These are phyloP conservation scores for Bergia puertoricense DNA, from an alignment of 92 coral and sea anemone species.

Conservation along the genomic window DNA sequence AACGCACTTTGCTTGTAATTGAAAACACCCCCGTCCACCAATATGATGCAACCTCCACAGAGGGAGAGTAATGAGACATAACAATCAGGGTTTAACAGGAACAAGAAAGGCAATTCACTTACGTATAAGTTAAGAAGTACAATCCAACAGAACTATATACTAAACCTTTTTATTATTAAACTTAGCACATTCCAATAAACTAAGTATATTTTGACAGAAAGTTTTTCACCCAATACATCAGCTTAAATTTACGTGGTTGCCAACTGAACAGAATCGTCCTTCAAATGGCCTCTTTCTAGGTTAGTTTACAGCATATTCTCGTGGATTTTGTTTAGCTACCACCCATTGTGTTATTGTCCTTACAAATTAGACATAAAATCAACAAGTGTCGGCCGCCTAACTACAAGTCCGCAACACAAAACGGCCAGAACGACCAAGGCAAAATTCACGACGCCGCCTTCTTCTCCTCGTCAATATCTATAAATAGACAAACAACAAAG, in stretches of 20 bases:
- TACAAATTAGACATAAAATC: slow-evolving; percentile 30
- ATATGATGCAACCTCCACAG: no score
- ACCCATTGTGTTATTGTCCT: slow-evolving; percentile 14
- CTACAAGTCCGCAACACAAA: background rate
- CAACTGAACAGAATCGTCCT: background rate
- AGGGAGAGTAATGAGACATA: no score
- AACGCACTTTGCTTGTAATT: no score
- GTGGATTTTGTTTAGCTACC: slow-evolving; percentile 21
- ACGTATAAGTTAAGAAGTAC: background rate
- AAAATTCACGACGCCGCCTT: slow-evolving; percentile 25
- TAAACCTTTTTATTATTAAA: slow-evolving; percentile 8
- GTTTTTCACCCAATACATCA: slow-evolving; percentile 10
- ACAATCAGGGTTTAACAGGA: no score
- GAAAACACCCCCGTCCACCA: no score
- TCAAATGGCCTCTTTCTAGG: slow-evolving; percentile 2
- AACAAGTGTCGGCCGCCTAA: slow-evolving; percentile 1
- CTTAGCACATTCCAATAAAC: background rate
- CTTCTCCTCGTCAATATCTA: slow-evolving; percentile 30
- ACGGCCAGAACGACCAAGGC: background rate
- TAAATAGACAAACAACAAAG: background rate
- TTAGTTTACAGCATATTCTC: slow-evolving; percentile 10
- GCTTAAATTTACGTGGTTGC: slow-evolving; percentile 6
- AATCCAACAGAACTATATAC: background rate
- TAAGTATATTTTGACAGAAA: background rate
- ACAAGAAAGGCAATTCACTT: no score